Evolutionary conservation across 2,797 vertebrate genomes (phyloP).

Genomic region (Hypotaenidia philippensis): DNA sequence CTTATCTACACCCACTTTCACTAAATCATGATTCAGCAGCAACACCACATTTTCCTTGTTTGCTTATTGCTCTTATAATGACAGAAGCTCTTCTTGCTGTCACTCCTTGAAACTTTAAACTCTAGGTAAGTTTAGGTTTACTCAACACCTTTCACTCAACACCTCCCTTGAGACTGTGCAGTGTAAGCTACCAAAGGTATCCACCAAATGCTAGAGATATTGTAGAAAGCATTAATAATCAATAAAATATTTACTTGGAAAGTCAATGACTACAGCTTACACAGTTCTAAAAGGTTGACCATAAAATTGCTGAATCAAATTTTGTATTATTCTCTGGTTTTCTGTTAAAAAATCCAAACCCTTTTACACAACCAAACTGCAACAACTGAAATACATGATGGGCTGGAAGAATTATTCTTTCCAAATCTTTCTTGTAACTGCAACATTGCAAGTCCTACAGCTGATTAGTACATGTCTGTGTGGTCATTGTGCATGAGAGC

Average conservation of each 20-base stretch:
- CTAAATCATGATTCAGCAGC: background rate
- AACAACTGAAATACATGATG: background rate
- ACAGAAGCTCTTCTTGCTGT: background rate
- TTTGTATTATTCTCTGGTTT: background rate
- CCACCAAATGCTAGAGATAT: background rate
- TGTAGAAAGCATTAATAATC: background rate
- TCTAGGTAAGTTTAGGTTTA: background rate
- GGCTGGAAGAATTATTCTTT: background rate
- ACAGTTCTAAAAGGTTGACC: background rate
- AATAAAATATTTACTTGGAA: constrained; percentile 1
- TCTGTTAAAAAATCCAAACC: background rate
- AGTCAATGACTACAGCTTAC: background rate
- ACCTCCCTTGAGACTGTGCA: background rate
- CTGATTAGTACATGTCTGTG: background rate
- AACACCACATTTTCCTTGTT: background rate
- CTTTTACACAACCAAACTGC: background rate
- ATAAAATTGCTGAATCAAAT: background rate
- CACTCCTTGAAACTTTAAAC: background rate
- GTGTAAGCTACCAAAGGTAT: background rate
- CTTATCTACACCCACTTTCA: background rate
- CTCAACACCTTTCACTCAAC: background rate
- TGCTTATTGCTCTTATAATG: background rate
- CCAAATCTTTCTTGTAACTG: background rate
- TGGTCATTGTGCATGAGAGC: background rate
- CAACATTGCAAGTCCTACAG: background rate